Conservation (phyloP, 2,113 vertebrate genomes). For the Ginglymostoma cirratum region DNA sequence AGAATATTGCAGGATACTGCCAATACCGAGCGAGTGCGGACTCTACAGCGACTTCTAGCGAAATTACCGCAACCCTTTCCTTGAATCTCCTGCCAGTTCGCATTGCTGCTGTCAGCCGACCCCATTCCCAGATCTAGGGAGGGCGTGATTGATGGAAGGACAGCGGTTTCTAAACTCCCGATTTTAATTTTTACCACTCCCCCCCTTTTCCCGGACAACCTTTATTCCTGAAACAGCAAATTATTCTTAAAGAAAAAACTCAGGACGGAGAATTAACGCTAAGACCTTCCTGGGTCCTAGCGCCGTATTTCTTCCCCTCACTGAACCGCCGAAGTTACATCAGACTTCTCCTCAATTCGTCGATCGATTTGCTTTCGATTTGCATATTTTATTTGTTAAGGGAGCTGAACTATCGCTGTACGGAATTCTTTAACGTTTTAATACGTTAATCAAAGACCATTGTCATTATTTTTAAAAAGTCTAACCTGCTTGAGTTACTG, state of each 20-base stretch:
- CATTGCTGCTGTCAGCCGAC: not conserved
- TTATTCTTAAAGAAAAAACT: not conserved
- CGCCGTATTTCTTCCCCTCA: not conserved
- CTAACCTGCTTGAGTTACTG: not conserved
- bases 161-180: not conserved
- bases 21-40: not conserved
- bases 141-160: not conserved
- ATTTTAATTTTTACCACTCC: not conserved
- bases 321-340: not conserved
- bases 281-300: constrained; percentile 10
- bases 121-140: not conserved
- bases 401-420: not conserved
- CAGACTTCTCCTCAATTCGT: not conserved
- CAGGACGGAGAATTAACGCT: not conserved
- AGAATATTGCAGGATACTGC: not conserved
- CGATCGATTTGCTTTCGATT: not conserved
- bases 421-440: not conserved
- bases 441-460: not conserved
- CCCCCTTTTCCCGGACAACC: not conserved
- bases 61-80: not conserved
- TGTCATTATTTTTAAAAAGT: constrained; percentile 1
- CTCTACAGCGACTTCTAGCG: constrained; percentile 30
- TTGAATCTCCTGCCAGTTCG: not conserved
- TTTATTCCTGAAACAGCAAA: not conserved
- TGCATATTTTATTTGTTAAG: constrained; percentile 27